These are phyloP conservation scores for Periophthalmus modestus DNA, from an alignment of 2,113 vertebrate genomes.

Conservation along the genomic window DNA sequence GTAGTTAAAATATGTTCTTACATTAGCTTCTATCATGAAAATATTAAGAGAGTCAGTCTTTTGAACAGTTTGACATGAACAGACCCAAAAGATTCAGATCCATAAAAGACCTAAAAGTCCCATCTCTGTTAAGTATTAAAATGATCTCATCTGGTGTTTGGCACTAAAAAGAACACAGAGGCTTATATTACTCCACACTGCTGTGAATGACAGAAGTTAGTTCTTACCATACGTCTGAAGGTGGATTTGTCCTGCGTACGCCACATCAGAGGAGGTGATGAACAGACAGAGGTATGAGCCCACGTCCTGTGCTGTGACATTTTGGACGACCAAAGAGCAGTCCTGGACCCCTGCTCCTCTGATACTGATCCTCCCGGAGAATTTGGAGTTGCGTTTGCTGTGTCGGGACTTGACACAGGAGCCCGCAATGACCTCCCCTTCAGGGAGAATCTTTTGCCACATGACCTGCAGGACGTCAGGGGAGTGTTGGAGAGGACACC, in stretches of 20 bases:
- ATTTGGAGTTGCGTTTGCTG: neutral
- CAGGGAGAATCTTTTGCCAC: constrained; percentile 36
- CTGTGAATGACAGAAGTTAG: neutral
- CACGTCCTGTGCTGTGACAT: constrained; percentile 32
- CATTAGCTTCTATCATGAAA: too few relatives aligned
- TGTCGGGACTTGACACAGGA: neutral
- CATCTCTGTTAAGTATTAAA: too few relatives aligned
- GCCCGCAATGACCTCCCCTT: neutral
- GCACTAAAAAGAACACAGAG: too few relatives aligned
- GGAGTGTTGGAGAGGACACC: constrained; percentile 22
- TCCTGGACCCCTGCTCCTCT: neutral
- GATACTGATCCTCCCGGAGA: constrained; percentile 16
- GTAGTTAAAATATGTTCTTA: too few relatives aligned
- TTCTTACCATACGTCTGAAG: constrained; percentile 47
- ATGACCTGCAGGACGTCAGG: constrained; percentile 37
- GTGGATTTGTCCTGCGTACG: constrained; percentile 10
- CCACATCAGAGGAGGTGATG: constrained; percentile 27
- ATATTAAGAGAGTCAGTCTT: too few relatives aligned
- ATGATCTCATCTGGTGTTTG: too few relatives aligned
- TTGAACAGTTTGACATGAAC: too few relatives aligned
- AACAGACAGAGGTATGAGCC: constrained; percentile 53
- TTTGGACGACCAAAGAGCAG: constrained; percentile 38
- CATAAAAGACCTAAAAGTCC: too few relatives aligned
- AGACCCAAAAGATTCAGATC: too few relatives aligned
- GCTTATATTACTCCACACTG: neutral